Base-by-base conservation (phyloP, 2,888 invertebrate species). In the Chirona hameri region DNA sequence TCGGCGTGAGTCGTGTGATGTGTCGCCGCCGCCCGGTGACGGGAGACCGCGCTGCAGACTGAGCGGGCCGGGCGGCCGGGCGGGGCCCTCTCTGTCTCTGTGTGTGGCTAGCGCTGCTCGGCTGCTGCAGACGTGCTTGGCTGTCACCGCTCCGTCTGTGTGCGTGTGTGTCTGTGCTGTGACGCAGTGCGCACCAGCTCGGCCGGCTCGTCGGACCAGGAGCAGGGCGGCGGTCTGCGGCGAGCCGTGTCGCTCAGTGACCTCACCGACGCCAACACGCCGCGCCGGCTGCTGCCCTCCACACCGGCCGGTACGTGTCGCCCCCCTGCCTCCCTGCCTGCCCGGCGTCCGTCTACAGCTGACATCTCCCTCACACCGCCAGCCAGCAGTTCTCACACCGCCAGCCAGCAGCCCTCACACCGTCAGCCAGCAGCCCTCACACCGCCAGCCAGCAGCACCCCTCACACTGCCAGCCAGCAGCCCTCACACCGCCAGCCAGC, bases 171-270 rank as follows among this genome's bases (percentile, higher is more conserved):
- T 60, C n/a, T 60, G 24, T 60, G n/a, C 24, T 5, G 24, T 48
- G 83, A 83, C 85, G 84, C 84, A 82, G 84, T 83, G 57, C 84
- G 84, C 84, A 83, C 82, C 83, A 83, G 83, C 82, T 83, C 83
- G 82, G 83, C 83, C 31, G 82, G 83, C 76, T 72, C 82, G 27
- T 81, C 82, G 39, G 79, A 83, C 82, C 83, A 79, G 29, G 80
- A 29, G 18, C n/a, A 4, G 27, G 82, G 81, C 2, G 83, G 84
- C 79, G 93, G 92, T 85, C 92, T 95, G 90, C 90, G 95, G 86
- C 91, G 94, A 85, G 93, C 94, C 86, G 93, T 93, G 88, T 94
- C 94, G 83, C 91, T 95, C 86, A 93, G 93, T 86, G 94, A 95
- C 89, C 91, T 93, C 85, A 92, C 92, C 83, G 86, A 86, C 84